Evolutionary conservation across 1,140 invertebrate genomes (phyloP).

Genomic region (Doryteuthis pealeii): DNA sequence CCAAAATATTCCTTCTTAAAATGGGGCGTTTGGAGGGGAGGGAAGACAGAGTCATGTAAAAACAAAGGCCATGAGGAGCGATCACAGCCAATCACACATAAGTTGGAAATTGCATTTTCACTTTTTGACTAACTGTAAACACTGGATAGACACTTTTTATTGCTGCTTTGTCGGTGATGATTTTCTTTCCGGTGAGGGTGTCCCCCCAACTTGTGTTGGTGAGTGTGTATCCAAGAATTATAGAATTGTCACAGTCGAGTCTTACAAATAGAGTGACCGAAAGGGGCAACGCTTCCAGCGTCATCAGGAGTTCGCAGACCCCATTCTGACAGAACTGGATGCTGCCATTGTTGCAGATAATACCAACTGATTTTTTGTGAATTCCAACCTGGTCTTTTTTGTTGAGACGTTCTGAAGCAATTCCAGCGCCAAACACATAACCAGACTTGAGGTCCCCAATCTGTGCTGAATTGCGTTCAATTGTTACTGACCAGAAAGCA

Average conservation of each 20-base stretch:
- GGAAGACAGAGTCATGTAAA: no score
- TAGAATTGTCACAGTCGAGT: constrained; percentile 31
- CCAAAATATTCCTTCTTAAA: no score
- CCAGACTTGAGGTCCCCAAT: constrained; percentile 43
- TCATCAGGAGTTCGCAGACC: constrained; percentile 39
- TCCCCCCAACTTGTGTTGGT: constrained; percentile 34
- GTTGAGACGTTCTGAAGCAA: constrained; percentile 37
- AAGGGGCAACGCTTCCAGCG: constrained; percentile 43
- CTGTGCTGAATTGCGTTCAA: constrained; percentile 48
- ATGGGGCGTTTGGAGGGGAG: no score
- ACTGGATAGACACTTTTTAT: constrained; percentile 39
- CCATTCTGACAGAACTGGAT: constrained; percentile 40
- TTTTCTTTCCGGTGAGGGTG: constrained; percentile 40
- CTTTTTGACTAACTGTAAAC: constrained; percentile 54
- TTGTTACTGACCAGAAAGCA: constrained; percentile 46
- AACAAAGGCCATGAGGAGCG: no score
- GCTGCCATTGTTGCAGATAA: constrained; percentile 45
- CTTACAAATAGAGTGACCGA: constrained; percentile 40
- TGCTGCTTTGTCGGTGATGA: constrained; percentile 30
- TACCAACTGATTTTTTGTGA: constrained; percentile 39
- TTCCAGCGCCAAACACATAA: constrained; percentile 53
- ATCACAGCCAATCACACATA: no score
- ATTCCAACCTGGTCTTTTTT: constrained; percentile 51
- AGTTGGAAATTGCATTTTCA: constrained; percentile 50
- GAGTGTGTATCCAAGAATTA: constrained; percentile 45